phyloP scores from a whole-genome alignment of 2,888 invertebrate species.

The Cordylochernes scorpioides region DNA sequence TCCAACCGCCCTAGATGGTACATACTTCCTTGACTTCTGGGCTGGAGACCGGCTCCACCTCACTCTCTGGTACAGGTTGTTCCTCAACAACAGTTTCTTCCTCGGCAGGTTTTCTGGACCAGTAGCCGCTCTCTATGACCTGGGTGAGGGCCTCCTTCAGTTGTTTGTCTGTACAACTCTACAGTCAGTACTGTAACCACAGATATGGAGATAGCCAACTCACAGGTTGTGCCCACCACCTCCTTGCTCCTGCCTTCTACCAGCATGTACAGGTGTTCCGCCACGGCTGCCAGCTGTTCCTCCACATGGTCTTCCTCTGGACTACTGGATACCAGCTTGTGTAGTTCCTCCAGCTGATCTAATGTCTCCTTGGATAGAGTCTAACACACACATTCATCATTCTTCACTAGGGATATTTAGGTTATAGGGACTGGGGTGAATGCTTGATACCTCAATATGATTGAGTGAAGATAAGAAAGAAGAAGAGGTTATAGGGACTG shows the following conservation, averaged over 20 bases:
- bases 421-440: too few species aligned
- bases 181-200: background rate
- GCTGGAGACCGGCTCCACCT: conserved; percentile 15
- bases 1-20: too few species aligned
- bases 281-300: conserved; percentile 40
- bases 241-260: conserved; percentile 61
- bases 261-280: conserved; percentile 54
- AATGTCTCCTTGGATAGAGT: conserved; percentile 52
- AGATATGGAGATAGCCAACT: conserved; percentile 3
- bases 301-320: conserved; percentile 27
- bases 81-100: conserved; percentile 18
- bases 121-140: conserved; percentile 55
- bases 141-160: conserved; percentile 46
- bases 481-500: too few species aligned
- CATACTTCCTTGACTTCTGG: too few species aligned
- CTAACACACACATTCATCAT: too few species aligned
- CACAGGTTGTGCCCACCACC: conserved; percentile 46
- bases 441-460: too few species aligned
- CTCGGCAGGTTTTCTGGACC: conserved; percentile 30
- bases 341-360: conserved; percentile 41
- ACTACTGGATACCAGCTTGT: conserved; percentile 45
- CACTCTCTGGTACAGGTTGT: conserved; percentile 4
- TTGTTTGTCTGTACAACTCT: conserved; percentile 24
- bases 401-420: too few species aligned
- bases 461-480: too few species aligned